Evolutionary conservation across 2,888 invertebrate genomes (phyloP).

Genomic region (Stenodera caucasica): DNA sequence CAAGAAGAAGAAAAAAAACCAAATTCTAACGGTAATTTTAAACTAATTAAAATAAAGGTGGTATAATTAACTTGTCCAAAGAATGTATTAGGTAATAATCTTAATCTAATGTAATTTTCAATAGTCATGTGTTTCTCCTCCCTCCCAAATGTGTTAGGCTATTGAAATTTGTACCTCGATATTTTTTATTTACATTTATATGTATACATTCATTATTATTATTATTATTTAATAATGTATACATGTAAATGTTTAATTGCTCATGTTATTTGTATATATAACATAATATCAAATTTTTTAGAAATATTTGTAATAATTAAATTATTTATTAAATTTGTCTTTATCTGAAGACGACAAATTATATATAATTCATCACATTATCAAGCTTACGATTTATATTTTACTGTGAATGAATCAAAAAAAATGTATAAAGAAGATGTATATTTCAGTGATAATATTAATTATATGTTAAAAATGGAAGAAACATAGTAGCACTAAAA

Average conservation of each 20-base stretch:
- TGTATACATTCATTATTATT: conserved; percentile 10
- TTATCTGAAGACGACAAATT: conserved; percentile 9
- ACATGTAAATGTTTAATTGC: conserved; percentile 16
- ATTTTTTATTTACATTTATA: conserved; percentile 25
- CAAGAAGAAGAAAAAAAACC: conserved; percentile 7
- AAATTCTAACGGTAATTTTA: conserved; percentile 19
- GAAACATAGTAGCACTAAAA: conserved; percentile 31
- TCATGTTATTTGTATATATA: conserved; percentile 29
- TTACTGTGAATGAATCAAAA: conserved; percentile 29
- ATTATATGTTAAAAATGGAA: conserved; percentile 9
- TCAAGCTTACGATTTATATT: conserved; percentile 27
- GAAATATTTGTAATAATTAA: conserved; percentile 31
- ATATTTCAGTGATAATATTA: conserved; percentile 29
- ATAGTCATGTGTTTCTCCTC: conserved; percentile 26
- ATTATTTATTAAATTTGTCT: conserved; percentile 30
- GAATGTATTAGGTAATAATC: conserved; percentile 30
- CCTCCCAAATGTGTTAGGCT: conserved; percentile 19
- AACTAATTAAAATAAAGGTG: conserved; percentile 20
- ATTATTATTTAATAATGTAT: conserved; percentile 9
- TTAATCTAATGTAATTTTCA: conserved; percentile 26
- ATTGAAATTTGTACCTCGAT: conserved; percentile 29
- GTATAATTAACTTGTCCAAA: conserved; percentile 34
- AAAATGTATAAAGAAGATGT: conserved; percentile 32
- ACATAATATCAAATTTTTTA: conserved; percentile 26
- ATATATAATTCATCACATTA: conserved; percentile 19